Conservation (phyloP, 2,888 invertebrate genomes). For the Eulithis testata region DNA sequence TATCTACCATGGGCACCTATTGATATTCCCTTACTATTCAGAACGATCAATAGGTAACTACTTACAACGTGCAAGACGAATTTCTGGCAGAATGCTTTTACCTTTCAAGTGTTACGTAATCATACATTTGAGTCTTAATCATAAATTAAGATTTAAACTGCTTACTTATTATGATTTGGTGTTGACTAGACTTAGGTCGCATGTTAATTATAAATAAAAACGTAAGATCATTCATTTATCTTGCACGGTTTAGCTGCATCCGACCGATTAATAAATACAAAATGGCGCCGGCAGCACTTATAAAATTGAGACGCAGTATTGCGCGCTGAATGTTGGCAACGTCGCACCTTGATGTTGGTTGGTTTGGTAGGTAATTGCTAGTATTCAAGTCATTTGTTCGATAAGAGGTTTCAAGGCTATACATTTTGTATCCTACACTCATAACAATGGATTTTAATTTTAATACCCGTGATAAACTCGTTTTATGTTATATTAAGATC, state of each 20-base stretch:
- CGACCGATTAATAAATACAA: conserved; percentile 71
- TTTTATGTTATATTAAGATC: conserved; percentile 52
- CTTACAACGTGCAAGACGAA: conserved; percentile 47
- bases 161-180: background rate
- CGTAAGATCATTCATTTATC: background rate
- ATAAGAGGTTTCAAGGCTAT: conserved; percentile 83
- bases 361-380: conserved; percentile 53
- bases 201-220: background rate
- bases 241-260: conserved; percentile 5
- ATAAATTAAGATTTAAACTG: background rate
- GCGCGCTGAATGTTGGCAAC: conserved; percentile 76
- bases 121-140: background rate
- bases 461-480: conserved; percentile 58
- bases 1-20: conserved; percentile 58
- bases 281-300: conserved; percentile 65
- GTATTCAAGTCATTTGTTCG: conserved; percentile 74
- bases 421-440: conserved; percentile 66
- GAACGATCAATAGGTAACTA: conserved; percentile 43
- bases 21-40: conserved; percentile 48
- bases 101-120: conserved; percentile 36
- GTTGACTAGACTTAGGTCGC: background rate
- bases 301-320: conserved; percentile 79
- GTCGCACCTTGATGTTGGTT: conserved; percentile 62
- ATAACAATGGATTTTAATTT: conserved; percentile 73
- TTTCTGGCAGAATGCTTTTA: conserved; percentile 48